Evolutionary conservation across 2,113 vertebrate genomes (phyloP).

Genomic region (Boleophthalmus pectinirostris): DNA sequence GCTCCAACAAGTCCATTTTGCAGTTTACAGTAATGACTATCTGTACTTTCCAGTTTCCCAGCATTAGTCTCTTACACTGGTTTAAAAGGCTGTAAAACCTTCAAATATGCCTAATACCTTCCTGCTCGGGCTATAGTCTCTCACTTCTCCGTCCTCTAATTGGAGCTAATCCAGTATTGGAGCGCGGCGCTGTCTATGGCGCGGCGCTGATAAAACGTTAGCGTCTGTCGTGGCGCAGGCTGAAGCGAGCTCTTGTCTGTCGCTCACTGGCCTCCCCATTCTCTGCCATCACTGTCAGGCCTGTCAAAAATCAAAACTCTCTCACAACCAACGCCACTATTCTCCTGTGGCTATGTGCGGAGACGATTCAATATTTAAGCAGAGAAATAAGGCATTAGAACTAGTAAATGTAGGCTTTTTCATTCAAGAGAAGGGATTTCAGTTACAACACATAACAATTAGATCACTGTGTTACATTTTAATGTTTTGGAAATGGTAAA

Average conservation of each 20-base stretch:
- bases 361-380: not conserved
- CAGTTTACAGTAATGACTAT: not conserved
- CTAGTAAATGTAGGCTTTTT: too few relatives aligned
- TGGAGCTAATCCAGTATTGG: not conserved
- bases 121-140: not conserved
- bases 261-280: conserved; percentile 43
- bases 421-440: too few relatives aligned
- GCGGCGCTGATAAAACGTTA: not conserved
- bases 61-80: not conserved
- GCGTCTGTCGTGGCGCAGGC: not conserved
- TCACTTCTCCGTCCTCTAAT: not conserved
- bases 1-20: too few relatives aligned
- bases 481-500: too few relatives aligned
- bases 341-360: too few relatives aligned
- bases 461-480: too few relatives aligned
- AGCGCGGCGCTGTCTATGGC: not conserved
- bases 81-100: not conserved
- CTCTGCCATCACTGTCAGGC: conserved; percentile 35
- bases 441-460: too few relatives aligned
- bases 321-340: conserved; percentile 24
- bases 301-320: conserved; percentile 45
- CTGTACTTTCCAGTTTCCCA: not conserved
- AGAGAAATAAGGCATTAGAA: too few relatives aligned
- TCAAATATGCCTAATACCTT: not conserved
- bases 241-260: conserved; percentile 29